phyloP scores from a whole-genome alignment of 2,888 invertebrate species.

The Sericinus montela region DNA sequence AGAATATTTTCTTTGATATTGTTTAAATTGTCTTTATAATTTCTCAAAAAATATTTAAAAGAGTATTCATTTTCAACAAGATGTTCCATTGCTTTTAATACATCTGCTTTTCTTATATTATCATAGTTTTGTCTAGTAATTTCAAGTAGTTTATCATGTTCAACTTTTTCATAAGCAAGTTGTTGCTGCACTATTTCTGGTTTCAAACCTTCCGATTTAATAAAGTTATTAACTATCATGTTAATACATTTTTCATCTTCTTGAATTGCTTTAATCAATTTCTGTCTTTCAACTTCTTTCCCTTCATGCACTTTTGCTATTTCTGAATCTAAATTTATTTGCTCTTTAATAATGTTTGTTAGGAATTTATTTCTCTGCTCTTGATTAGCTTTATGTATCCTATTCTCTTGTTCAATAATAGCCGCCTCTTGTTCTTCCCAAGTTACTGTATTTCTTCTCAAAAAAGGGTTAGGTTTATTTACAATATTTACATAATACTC shows the following conservation, averaged over 20 bases:
- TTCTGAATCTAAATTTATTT: conserved; percentile 82
- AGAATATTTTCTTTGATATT: conserved; percentile 82
- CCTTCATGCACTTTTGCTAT: conserved; percentile 83
- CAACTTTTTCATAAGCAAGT: conserved; percentile 82
- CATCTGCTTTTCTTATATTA: conserved; percentile 82
- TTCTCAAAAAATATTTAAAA: conserved; percentile 78
- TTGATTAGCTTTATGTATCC: conserved; percentile 81
- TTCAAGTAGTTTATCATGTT: conserved; percentile 82
- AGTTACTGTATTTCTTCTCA: conserved; percentile 44
- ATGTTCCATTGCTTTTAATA: conserved; percentile 84
- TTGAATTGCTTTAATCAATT: conserved; percentile 80
- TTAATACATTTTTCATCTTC: conserved; percentile 83
- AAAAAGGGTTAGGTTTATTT: conserved; percentile 53
- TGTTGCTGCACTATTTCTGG: conserved; percentile 82
- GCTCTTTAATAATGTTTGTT: conserved; percentile 76
- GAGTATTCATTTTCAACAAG: conserved; percentile 83
- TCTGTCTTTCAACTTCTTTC: conserved; percentile 81
- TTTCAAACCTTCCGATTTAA: conserved; percentile 76
- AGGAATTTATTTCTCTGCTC: conserved; percentile 81
- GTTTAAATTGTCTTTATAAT: conserved; percentile 82
- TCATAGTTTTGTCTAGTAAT: conserved; percentile 79
- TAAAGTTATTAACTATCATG: conserved; percentile 81
- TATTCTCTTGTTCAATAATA: conserved; percentile 81
- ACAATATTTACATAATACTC: conserved; percentile 48
- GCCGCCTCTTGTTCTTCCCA: conserved; percentile 83